Base-by-base conservation (phyloP, 2,113 vertebrate genomes). In the Cnemophilus loriae region DNA sequence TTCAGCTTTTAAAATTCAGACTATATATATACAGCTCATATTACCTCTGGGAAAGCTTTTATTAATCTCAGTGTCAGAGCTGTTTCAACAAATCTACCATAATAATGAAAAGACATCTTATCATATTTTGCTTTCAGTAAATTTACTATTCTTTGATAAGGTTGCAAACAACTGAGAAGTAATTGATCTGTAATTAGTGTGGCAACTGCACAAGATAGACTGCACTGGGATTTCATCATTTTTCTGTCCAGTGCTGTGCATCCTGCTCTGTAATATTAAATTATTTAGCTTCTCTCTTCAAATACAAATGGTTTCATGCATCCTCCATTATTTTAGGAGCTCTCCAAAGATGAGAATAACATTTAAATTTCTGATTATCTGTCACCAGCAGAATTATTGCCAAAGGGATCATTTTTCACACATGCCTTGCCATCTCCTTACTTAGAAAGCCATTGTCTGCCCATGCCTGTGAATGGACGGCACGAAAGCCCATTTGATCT, bases 111-210 rank as follows among this genome's bases (percentile, higher is more conserved):
- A 98, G 97, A 95, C 91, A 96, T 97, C 97, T 97, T 98, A 98
- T 97, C 97, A 97, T 93, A 96, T 96, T 98, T 95, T 89, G 57
- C 95, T 98, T 97, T 97, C 96, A 95, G 97, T 98, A 98, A 97
- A 98, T 98, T 97, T 98, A 96, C 96, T 96, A 87, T 97, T 97
- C 96, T 98, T 98, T 98, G 97, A 98, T 98, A 98, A 98, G 97
- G 96, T 89, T 97, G 96, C 97, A 98, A 98, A 97, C 97, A 98
- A 97, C 97, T 94, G 96, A 94, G 90, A 98, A 96, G 97, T 98
- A 98, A 98, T 98, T 98, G 98, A 98, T 98, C 97, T 97, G 96
- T 98, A 98, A 98, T 98, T 98, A 98, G 97, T 94, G 94, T 96
- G 96, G 96, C 97, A 97, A 98, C 94, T 89, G 93, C 96, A 88